Evolutionary conservation across 2,888 invertebrate genomes (phyloP).

Genomic region (Phyllotreta cruciferae): DNA sequence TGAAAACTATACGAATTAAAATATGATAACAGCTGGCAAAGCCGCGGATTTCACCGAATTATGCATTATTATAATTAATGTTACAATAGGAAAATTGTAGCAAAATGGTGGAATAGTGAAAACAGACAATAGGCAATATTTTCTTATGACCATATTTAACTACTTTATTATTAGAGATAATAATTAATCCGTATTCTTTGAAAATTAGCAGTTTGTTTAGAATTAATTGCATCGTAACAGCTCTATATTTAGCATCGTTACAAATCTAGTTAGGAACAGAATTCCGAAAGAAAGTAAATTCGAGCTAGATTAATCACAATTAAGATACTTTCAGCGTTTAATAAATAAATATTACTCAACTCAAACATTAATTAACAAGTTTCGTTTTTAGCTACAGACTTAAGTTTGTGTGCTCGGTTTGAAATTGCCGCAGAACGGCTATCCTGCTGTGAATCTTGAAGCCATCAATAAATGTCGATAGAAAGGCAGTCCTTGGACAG

Average conservation of each 20-base stretch:
- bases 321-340: neutral
- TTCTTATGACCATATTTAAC: no score
- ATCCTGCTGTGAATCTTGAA: conserved; percentile 9
- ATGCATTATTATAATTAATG: no score
- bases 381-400: conserved; percentile 4
- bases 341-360: conserved; percentile 10
- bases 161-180: no score
- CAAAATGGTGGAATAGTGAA: no score
- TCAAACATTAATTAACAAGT: conserved; percentile 4
- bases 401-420: neutral
- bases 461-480: conserved; percentile 13
- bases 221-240: neutral
- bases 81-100: no score
- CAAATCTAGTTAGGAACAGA: neutral
- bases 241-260: neutral
- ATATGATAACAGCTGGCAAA: no score
- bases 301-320: conserved; percentile 1
- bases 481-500: conserved; percentile 9
- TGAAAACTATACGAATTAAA: no score
- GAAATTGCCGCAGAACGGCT: conserved; percentile 3
- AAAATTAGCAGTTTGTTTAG: no score
- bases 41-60: no score
- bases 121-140: no score
- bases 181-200: no score
- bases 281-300: conserved; percentile 5